Conservation (phyloP, 2,797 vertebrate species). For the Onychomys torridus region DNA sequence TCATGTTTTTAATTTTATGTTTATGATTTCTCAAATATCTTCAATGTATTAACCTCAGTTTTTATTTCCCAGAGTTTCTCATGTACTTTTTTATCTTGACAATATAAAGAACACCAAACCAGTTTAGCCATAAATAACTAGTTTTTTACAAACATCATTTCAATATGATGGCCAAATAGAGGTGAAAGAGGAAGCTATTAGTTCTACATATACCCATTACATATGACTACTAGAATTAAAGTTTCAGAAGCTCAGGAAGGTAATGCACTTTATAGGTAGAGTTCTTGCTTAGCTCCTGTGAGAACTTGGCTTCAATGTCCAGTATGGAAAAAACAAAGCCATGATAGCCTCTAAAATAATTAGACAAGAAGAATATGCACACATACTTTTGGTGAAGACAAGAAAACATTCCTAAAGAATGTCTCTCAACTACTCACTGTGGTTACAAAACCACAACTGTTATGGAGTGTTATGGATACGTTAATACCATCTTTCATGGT, state of each 20-base stretch:
- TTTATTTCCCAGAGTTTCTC: neutral
- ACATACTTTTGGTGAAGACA: neutral
- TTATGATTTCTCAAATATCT: neutral
- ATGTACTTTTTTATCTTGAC: neutral
- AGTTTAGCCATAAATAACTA: neutral
- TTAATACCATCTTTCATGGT: neutral
- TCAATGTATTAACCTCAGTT: no score
- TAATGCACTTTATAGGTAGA: neutral
- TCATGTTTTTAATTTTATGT: neutral
- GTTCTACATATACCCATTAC: neutral
- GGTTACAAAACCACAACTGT: neutral
- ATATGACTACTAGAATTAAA: constrained; percentile 12
- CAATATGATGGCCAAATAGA: neutral
- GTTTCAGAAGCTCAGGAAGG: neutral
- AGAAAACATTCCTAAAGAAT: neutral
- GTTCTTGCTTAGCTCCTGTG: neutral
- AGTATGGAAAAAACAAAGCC: neutral
- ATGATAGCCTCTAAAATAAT: constrained; percentile 66
- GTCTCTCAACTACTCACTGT: neutral
- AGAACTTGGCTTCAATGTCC: neutral
- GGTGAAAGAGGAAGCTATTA: neutral
- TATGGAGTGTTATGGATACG: neutral
- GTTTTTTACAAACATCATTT: neutral
- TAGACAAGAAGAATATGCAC: constrained; percentile 51
- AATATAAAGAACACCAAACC: neutral